Evolutionary conservation across 2,888 invertebrate genomes (phyloP).

Genomic region (Phyto melanocephala): DNA sequence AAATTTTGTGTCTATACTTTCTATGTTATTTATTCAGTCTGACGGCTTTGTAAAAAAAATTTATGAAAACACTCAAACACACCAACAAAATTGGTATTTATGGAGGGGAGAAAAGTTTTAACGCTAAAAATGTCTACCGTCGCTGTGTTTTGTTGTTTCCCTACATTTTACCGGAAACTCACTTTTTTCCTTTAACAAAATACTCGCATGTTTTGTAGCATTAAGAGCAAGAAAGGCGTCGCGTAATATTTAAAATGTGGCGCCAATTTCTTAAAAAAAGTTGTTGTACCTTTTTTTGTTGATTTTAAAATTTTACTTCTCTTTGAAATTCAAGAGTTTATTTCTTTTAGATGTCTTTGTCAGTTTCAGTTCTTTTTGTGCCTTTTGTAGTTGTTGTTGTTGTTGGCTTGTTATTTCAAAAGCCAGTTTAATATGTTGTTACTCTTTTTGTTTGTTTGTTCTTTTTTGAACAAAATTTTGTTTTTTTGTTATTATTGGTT

Average conservation of each 20-base stretch:
- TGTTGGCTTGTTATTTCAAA: conserved; percentile 30
- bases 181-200: conserved; percentile 24
- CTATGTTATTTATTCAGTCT: neutral
- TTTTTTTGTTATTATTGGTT: conserved; percentile 23
- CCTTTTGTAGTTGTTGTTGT: conserved; percentile 9
- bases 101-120: neutral
- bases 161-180: conserved; percentile 43
- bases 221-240: conserved; percentile 44
- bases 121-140: conserved; percentile 32
- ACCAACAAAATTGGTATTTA: conserved; percentile 35
- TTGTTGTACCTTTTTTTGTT: neutral
- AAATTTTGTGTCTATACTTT: neutral
- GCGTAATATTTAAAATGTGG: conserved; percentile 57
- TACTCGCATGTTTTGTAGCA: neutral
- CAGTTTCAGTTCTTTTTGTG: conserved; percentile 11
- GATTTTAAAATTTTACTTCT: neutral
- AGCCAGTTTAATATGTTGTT: conserved; percentile 2
- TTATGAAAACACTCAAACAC: neutral
- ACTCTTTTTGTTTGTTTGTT: conserved; percentile 30
- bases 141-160: neutral
- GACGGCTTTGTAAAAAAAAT: neutral
- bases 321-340: conserved; percentile 9
- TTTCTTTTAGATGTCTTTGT: conserved; percentile 4
- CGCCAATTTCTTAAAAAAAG: conserved; percentile 49
- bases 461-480: neutral